phyloP scores from a whole-genome alignment of 2,888 invertebrate species.

The Cerastoderma edule region DNA sequence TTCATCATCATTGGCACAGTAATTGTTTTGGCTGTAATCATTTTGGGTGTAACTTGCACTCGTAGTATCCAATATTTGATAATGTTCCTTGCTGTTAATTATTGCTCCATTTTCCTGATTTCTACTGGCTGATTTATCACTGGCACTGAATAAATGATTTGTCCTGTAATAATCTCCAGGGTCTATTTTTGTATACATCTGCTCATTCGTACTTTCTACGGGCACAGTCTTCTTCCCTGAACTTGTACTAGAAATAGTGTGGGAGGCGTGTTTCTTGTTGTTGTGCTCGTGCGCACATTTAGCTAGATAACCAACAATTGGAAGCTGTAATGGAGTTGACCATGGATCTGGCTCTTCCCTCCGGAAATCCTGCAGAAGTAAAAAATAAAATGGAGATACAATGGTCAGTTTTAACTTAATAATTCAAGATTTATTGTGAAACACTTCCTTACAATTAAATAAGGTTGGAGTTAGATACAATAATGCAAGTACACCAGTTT shows the following conservation, averaged over 20 bases:
- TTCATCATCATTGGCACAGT: background rate
- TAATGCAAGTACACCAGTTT: no score
- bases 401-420: no score
- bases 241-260: background rate
- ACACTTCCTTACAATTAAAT: no score
- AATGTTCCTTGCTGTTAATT: slow-evolving; percentile 1
- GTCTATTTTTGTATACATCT: slow-evolving; percentile 12
- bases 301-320: slow-evolving; percentile 73
- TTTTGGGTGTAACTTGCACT: background rate
- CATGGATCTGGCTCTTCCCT: slow-evolving; percentile 75
- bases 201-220: background rate
- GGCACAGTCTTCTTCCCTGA: background rate
- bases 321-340: slow-evolving; percentile 72
- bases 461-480: no score
- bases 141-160: slow-evolving; percentile 8
- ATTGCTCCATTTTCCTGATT: slow-evolving; percentile 5
- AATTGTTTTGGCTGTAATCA: background rate
- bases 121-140: background rate
- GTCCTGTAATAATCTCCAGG: slow-evolving; percentile 8
- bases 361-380: slow-evolving; percentile 67
- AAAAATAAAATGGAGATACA: background rate
- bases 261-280: background rate
- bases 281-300: slow-evolving; percentile 68
- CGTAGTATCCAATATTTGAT: slow-evolving; percentile 14
- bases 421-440: no score